Evolutionary conservation across 2,113 vertebrate species (phyloP).

Genomic region (Hippolais icterina): DNA sequence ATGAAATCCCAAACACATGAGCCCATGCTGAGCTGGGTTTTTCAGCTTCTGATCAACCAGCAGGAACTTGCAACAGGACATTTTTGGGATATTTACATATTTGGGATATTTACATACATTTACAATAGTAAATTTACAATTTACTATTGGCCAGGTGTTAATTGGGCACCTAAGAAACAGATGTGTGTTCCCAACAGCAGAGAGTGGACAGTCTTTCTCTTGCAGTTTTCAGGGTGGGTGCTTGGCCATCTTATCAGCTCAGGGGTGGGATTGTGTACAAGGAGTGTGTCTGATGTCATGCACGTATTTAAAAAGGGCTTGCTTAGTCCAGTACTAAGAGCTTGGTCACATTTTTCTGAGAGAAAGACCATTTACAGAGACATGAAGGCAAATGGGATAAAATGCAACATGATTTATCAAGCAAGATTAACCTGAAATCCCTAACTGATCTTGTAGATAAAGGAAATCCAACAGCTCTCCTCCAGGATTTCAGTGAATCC

Average conservation of each 20-base stretch:
- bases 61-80: background rate
- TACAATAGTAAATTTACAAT: background rate
- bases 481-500: background rate
- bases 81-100: background rate
- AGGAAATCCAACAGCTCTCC: slow-evolving; percentile 7
- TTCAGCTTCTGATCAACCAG: background rate
- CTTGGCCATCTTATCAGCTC: background rate
- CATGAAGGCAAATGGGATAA: background rate
- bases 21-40: fast-evolving
- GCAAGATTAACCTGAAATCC: slow-evolving; percentile 29
- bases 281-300: fast-evolving
- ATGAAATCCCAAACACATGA: background rate
- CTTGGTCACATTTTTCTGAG: background rate
- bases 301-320: background rate
- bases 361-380: background rate
- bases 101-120: background rate
- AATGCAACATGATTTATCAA: slow-evolving; percentile 19
- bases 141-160: background rate
- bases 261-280: background rate
- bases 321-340: background rate
- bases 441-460: slow-evolving; percentile 25
- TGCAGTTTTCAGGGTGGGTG: background rate
- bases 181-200: background rate
- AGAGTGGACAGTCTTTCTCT: background rate
- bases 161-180: background rate